Evolutionary conservation across 2,888 invertebrate species (phyloP), one percentile per base, ranked within the genome.

Genomic region (Athetis lepigone): DNA sequence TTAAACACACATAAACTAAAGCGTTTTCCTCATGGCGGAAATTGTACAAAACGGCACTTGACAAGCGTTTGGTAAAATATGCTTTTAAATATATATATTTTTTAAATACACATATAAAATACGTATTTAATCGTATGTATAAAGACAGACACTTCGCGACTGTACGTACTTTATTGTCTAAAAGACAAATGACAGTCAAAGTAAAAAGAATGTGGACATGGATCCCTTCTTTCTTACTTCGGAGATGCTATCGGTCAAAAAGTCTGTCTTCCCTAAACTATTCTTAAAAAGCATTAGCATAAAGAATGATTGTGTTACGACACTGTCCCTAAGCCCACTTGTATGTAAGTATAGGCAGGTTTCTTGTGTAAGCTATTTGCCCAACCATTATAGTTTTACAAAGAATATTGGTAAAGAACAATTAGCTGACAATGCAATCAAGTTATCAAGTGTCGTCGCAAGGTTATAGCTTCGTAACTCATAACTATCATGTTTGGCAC

Each of bases 321-420:
- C 36, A 59, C 18, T 18, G 11, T 45, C 59, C 52, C 67, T 58
- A 18, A 23, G 47, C 5, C 11, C 39, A 36, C 51, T 50, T 37
- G 39, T 29, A 46, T 11, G 19, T 52, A 46, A 11, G 19, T 52
- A 23, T 25, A 23, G 66, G 52, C 58, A 36, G 13, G 33, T 52
- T 70, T 51, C 56, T 82, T 82, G 75, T 74, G 73, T 68, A 76
- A 82, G 40, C 51, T 76, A 71, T 80, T 78, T 81, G 70, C 58
- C 64, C 49, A 77, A 67, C 80, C 78, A 83, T 81, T 80, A 79
- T 62, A 77, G 68, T 65, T 69, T 67, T 69, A 70, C 69, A 55
- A 49, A 62, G 58, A 76, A 71, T 71, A 76, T 74, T 74, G 58
- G 72, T 67, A 63, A 70, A 83, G 55, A 78, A 77, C 77, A 77